Evolutionary conservation across 2,113 vertebrate genomes (phyloP).

Genomic region (Brachyhypopomus gauderio): DNA sequence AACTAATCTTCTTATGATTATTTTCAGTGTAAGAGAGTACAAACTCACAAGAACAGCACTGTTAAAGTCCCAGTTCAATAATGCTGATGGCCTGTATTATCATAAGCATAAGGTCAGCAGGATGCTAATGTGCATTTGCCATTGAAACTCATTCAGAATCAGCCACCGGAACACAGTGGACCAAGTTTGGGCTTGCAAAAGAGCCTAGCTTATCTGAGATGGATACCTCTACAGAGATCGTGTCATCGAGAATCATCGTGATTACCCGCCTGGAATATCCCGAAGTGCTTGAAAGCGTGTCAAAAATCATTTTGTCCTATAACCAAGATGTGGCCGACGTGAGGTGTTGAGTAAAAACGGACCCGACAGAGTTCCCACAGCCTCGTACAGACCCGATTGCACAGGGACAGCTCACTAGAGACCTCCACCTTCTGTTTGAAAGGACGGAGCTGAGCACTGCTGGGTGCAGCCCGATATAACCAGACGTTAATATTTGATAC

Average conservation of each 20-base stretch:
- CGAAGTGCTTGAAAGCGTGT: not conserved
- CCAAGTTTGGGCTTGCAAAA: not conserved
- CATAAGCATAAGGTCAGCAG: constrained; percentile 50
- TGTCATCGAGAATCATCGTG: too few species aligned
- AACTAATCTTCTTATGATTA: not conserved
- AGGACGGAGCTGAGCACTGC: constrained; percentile 19
- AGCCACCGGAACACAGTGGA: not conserved
- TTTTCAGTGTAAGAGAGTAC: not conserved
- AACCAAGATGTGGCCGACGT: too few species aligned
- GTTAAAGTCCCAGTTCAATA: constrained; percentile 35
- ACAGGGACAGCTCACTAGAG: constrained; percentile 23
- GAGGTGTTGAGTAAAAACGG: not conserved
- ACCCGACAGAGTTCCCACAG: not conserved
- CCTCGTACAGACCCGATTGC: constrained; percentile 13
- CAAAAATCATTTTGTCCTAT: not conserved
- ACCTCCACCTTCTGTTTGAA: constrained; percentile 29
- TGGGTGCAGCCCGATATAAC: constrained; percentile 14
- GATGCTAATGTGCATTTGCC: constrained; percentile 47
- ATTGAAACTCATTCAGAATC: not conserved
- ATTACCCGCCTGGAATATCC: too few species aligned
- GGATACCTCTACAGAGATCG: too few species aligned
- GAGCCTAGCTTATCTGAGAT: not conserved
- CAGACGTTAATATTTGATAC: constrained; percentile 43
- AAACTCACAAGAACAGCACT: not conserved
- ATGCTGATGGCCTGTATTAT: constrained; percentile 47